Evolutionary conservation across 2,888 invertebrate genomes (phyloP), one percentile per base, ranked within the genome.

Genomic region (Microdon myrmicae): DNA sequence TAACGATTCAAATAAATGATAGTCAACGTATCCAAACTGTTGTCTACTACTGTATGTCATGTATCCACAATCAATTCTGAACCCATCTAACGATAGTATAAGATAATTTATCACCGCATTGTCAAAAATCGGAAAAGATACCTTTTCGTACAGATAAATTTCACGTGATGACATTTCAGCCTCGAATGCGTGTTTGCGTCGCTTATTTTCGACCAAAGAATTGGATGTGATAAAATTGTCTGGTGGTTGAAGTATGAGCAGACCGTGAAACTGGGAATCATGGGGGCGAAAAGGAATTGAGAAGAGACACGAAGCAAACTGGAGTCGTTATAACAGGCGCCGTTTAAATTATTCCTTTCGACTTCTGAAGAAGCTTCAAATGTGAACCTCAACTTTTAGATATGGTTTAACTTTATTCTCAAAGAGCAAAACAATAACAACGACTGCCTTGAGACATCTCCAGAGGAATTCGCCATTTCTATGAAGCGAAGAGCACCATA

Each of bases 61-160:
- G n/a, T n/a, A n/a, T n/a, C n/a, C n/a, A n/a, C n/a, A n/a, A n/a
- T n/a, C n/a, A n/a, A n/a, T n/a, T n/a, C n/a, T n/a, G n/a, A n/a
- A n/a, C n/a, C n/a, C n/a, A n/a, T n/a, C n/a, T n/a, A n/a, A n/a
- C n/a, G n/a, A n/a, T n/a, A 32, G 34, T 25, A 55, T 39, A 38
- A 56, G 48, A 66, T 66, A 66, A 66, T 66, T 66, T 66, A 66
- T 66, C 66, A 66, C 66, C 58, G 54, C 54, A 66, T 66, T 66
- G 66, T 66, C 66, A 66, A 59, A 66, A 66, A 48, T 66, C 66
- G 59, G n/a, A n/a, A n/a, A 59, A 66, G 66, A 66, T 66, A 66
- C 66, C 66, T 66, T 66, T 54, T 54, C 29, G 44, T 19, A 47
- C 48, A 66, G 66, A 66, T 66, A 66, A 59, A 59, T 66, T 66